Conservation (phyloP, 2,888 invertebrate genomes). For the Empis stercorea region DNA sequence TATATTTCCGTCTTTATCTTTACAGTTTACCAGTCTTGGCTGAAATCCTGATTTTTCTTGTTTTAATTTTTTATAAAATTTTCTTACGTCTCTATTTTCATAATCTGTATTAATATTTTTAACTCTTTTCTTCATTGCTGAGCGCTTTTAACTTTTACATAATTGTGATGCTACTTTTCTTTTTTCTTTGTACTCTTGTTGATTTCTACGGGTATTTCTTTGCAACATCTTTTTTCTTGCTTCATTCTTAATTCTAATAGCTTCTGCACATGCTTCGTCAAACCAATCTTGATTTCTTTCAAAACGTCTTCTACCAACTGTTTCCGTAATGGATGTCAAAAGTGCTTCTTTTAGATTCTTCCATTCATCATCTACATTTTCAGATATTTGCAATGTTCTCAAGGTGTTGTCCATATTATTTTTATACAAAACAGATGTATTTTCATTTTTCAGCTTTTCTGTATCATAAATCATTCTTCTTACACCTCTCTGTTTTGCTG, state of each 20-base stretch:
- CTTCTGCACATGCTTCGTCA: not conserved
- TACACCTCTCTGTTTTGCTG: too few relatives aligned
- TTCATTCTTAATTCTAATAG: not conserved
- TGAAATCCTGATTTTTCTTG: not conserved
- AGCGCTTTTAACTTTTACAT: not conserved
- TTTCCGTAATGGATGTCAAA: not conserved
- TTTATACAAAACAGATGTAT: too few relatives aligned
- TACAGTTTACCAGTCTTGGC: not conserved
- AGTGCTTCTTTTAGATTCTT: not conserved
- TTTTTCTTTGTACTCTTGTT: not conserved
- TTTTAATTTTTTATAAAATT: not conserved
- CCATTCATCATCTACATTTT: too few relatives aligned
- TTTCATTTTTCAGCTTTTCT: too few relatives aligned
- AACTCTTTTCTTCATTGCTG: not conserved
- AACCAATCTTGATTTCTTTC: not conserved
- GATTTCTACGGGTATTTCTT: not conserved
- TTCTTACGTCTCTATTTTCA: not conserved
- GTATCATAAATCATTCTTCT: too few relatives aligned
- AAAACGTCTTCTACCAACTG: too few relatives aligned
- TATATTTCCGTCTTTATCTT: not conserved
- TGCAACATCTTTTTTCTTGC: not conserved
- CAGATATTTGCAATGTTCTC: too few relatives aligned
- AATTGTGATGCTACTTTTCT: not conserved
- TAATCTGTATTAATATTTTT: not conserved
- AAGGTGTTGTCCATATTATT: too few relatives aligned